phyloP scores from a whole-genome alignment of 2,888 invertebrate genomes.

The Drosophila dives region DNA sequence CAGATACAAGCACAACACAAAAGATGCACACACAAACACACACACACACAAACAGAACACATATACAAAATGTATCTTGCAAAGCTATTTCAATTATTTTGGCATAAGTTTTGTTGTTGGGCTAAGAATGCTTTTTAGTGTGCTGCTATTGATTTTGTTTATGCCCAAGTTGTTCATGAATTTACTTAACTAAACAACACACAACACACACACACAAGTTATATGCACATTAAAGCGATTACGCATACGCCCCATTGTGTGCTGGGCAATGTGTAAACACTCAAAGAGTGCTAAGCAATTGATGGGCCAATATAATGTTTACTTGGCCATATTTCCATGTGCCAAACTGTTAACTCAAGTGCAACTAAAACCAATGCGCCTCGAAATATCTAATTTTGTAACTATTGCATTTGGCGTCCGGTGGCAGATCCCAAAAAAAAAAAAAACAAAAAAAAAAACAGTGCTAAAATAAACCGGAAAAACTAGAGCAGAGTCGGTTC shows the following conservation, averaged over 20 bases:
- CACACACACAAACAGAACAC: not conserved
- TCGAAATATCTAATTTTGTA: conserved; percentile 37
- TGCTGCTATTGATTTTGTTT: conserved; percentile 47
- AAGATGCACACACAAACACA: conserved; percentile 18
- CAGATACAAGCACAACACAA: conserved; percentile 3
- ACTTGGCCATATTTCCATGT: conserved; percentile 30
- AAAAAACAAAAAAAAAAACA: not conserved
- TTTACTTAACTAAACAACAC: conserved; percentile 54
- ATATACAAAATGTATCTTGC: conserved; percentile 38
- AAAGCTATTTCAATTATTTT: conserved; percentile 74
- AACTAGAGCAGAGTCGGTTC: conserved; percentile 69
- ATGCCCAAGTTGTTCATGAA: conserved; percentile 65
- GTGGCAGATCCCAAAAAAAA: conserved; percentile 2
- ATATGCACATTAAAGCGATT: conserved; percentile 49
- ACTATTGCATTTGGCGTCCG: conserved; percentile 38
- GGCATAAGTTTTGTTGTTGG: conserved; percentile 44
- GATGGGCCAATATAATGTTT: conserved; percentile 33
- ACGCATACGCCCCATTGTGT: conserved; percentile 64
- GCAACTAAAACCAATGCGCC: conserved; percentile 11
- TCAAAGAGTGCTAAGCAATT: conserved; percentile 43
- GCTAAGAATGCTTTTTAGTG: conserved; percentile 38
- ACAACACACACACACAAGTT: conserved; percentile 42
- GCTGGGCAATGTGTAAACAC: conserved; percentile 46
- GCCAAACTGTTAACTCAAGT: conserved; percentile 55
- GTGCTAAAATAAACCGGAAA: conserved; percentile 70